Base-by-base conservation (phyloP, 2,113 vertebrate genomes). In the Vidua chalybeata region DNA sequence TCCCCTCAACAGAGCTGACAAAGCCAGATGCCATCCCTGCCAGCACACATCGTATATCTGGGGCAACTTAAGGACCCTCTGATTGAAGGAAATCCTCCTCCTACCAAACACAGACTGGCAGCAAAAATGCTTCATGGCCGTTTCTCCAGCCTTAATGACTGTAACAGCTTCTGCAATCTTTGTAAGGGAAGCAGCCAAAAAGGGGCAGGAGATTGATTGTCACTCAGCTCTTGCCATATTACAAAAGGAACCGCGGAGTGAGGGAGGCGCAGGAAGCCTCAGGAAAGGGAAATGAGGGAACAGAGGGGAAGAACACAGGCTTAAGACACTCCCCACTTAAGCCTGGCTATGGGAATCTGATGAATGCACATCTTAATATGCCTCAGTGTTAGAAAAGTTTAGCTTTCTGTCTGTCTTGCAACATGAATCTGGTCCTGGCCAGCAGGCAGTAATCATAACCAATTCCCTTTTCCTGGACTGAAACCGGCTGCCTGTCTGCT, bases 11-110 rank as follows among this genome's bases (percentile, higher is more conserved):
- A 90, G 66, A 84, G 80, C 83, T 87, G 83, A 94, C 79, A 81
- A 90, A 96, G 69, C 85, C 86, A 84, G 84, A 90, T 72, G 73
- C 76, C 76, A 64, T 48, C 88, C 88, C 76, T 82, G 83, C 73
- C 92, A 92, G 74, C 41, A 27, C 1, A 0, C 41, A 24, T 4
- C 13, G 22, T 64, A 4, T 72, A 90, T 84, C 92, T 90, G 83
- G 92, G 85, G 49, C 88, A 96, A 93, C 83, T 72, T 84, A 84
- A 83, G 86, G 92, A 79, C 51, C 58, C 0, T 33, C 56, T 87
- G 90, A 90, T 7, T 62, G 90, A 81, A 78, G 81, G 80, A 89
- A 96, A 93, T 73, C 77, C 92, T 95, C 52, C 79, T 78, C 83
- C 86, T 62, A 61, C 73, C 76, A 84, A 88, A 90, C 76, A 88